Evolutionary conservation across 1,140 invertebrate species (phyloP).

Genomic region (Rhopalosiphum padi): DNA sequence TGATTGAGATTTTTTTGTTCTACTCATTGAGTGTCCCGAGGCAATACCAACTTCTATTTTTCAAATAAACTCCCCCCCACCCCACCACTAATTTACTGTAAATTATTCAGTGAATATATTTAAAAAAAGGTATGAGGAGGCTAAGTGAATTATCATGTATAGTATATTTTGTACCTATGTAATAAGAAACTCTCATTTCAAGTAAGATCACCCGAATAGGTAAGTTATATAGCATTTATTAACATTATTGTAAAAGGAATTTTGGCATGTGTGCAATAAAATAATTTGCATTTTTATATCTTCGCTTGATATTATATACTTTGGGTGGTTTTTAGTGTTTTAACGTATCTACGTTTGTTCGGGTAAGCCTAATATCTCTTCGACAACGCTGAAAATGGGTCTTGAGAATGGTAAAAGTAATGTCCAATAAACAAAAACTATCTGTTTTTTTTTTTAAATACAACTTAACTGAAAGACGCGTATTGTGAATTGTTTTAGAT

Average conservation of each 20-base stretch:
- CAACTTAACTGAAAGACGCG: neutral
- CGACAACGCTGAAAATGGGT: neutral
- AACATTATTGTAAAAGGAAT: neutral
- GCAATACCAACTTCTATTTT: too few relatives aligned
- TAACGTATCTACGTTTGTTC: neutral
- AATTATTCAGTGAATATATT: too few relatives aligned
- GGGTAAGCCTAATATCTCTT: neutral
- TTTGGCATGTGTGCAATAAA: neutral
- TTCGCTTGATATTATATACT: neutral
- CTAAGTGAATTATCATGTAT: too few relatives aligned
- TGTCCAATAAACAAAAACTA: neutral
- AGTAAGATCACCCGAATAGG: too few relatives aligned
- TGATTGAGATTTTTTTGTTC: too few relatives aligned
- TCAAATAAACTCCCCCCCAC: too few relatives aligned
- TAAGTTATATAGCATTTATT: neutral
- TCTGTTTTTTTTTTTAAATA: neutral
- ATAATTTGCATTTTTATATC: neutral
- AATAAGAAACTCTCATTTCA: too few relatives aligned
- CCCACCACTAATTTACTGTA: too few relatives aligned
- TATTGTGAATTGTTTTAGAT: neutral
- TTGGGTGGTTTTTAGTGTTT: neutral
- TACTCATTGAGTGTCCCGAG: too few relatives aligned
- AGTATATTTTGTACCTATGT: too few relatives aligned
- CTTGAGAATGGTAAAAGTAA: neutral
- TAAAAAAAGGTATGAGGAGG: too few relatives aligned